Conservation (phyloP, 2,797 vertebrate genomes). For the Betta splendens region DNA sequence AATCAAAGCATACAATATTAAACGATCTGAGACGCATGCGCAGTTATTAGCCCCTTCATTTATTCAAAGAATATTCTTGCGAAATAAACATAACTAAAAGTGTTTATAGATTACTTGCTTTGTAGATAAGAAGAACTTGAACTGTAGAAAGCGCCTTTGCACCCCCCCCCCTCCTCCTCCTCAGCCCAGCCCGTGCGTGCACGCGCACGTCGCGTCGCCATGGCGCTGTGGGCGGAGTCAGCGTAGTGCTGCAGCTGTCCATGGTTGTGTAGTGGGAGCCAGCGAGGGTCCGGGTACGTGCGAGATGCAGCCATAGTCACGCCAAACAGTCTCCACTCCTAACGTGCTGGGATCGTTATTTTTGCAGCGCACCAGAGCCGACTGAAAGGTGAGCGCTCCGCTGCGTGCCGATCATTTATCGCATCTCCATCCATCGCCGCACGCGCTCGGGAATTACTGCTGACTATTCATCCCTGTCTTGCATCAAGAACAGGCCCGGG, state of each 20-base stretch:
- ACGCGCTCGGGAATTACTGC: conserved; percentile 57
- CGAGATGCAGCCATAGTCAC: conserved; percentile 79
- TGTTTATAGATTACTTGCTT: too few relatives aligned
- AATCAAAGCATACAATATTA: too few relatives aligned
- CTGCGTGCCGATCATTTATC: not conserved
- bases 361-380: conserved; percentile 51
- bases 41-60: too few relatives aligned
- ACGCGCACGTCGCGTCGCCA: conserved; percentile 63
- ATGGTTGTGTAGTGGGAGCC: conserved; percentile 65
- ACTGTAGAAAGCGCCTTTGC: too few relatives aligned
- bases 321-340: conserved; percentile 47
- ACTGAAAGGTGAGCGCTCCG: conserved; percentile 73
- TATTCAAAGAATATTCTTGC: too few relatives aligned
- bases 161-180: not conserved
- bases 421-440: conserved; percentile 8
- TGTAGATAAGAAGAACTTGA: too few relatives aligned
- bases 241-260: conserved; percentile 78
- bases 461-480: conserved; percentile 58
- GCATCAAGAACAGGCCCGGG: conserved; percentile 71
- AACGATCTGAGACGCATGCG: too few relatives aligned
- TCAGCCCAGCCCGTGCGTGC: conserved; percentile 14
- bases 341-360: conserved; percentile 54
- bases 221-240: conserved; percentile 68
- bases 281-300: conserved; percentile 61
- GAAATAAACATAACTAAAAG: too few relatives aligned